These are phyloP conservation scores for Sarcophaga carnaria DNA, from an alignment of 2,888 invertebrate species.

Conservation along the genomic window DNA sequence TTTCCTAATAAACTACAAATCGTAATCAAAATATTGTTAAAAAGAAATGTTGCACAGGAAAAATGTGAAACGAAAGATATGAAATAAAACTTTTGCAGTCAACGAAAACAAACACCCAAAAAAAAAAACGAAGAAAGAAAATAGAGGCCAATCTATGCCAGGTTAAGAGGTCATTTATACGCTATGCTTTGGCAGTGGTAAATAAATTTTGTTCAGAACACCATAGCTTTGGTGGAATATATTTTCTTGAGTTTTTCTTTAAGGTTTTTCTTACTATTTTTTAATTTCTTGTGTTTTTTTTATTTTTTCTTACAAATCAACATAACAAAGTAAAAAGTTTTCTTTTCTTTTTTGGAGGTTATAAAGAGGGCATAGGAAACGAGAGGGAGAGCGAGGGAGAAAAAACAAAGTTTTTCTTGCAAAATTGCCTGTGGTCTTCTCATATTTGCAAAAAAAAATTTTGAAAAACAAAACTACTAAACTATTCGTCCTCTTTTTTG, in stretches of 20 bases:
- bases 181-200: neutral
- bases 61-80: neutral
- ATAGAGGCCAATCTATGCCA: constrained; percentile 52
- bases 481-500: constrained; percentile 32
- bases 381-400: neutral
- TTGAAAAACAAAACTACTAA: constrained; percentile 63
- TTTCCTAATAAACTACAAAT: constrained; percentile 54
- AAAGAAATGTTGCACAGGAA: neutral
- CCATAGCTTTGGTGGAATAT: constrained; percentile 22
- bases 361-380: neutral
- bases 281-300: constrained; percentile 6
- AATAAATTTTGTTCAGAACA: neutral
- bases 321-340: constrained; percentile 68
- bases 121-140: constrained; percentile 1
- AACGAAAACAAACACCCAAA: neutral
- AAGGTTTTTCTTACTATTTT: neutral
- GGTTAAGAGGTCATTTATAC: constrained; percentile 66
- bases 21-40: constrained; percentile 40
- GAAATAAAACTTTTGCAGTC: constrained; percentile 20
- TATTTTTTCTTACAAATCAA: constrained; percentile 64
- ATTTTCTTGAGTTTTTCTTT: constrained; percentile 8
- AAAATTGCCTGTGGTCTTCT: constrained; percentile 56
- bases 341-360: neutral
- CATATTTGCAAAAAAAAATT: constrained; percentile 50
- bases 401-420: constrained; percentile 45